phyloP scores from a whole-genome alignment of 2,888 invertebrate species.

The Eupithecia pulchellata region DNA sequence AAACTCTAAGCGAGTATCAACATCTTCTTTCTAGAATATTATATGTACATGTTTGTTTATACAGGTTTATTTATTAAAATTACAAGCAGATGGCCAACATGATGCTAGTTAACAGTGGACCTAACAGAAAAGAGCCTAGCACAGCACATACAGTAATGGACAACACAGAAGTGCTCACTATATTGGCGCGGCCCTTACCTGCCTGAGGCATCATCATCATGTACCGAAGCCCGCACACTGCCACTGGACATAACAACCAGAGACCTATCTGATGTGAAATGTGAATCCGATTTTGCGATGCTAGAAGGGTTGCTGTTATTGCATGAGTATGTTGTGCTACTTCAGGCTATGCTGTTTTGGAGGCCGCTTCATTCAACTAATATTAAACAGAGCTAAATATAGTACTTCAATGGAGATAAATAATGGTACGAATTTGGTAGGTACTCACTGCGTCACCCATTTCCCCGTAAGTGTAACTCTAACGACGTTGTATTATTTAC shows the following conservation, averaged over 20 bases:
- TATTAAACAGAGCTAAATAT: not conserved
- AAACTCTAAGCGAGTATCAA: conserved; percentile 91
- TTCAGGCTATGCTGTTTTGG: not conserved
- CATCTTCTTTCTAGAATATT: conserved; percentile 68
- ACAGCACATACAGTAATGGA: not conserved
- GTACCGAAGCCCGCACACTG: not conserved
- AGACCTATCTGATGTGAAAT: not conserved
- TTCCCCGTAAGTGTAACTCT: conserved; percentile 19
- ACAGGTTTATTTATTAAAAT: not conserved
- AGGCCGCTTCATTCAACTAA: not conserved
- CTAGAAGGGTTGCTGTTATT: not conserved
- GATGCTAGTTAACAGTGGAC: not conserved
- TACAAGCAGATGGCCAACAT: not conserved
- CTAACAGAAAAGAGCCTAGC: not conserved
- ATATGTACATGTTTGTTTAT: not conserved
- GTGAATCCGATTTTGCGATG: not conserved
- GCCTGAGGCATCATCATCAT: not conserved
- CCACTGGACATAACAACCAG: not conserved
- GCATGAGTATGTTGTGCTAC: not conserved
- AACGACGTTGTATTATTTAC: conserved; percentile 6
- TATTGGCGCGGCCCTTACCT: no score
- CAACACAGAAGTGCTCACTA: not conserved
- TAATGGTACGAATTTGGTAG: not conserved
- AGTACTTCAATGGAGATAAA: no score
- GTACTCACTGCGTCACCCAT: conserved; percentile 70